A percentile compares a stretch with the other conserved stretches of the same genome.
These are phyloP conservation scores for Drosophila kohkoa DNA, from an alignment of 1,140 invertebrate genomes.

Conservation along the genomic window DNA sequence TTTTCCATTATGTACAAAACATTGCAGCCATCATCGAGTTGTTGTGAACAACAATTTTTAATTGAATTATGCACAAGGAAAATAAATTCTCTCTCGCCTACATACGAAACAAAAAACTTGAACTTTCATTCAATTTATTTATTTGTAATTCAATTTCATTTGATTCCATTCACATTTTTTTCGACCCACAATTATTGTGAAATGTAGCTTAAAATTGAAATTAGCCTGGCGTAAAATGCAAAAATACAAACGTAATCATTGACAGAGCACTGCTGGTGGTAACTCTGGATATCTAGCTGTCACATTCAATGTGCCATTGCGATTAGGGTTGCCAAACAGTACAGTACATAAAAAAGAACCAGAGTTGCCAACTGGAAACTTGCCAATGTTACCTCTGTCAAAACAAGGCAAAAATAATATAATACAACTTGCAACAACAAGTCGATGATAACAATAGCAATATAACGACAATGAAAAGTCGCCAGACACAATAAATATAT, in stretches of 20 bases:
- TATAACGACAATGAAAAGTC: constrained; percentile 59
- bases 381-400: constrained; percentile 63
- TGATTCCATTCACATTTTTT: constrained; percentile 51
- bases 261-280: not conserved
- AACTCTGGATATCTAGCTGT: constrained; percentile 30
- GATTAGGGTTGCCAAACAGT: constrained; percentile 52
- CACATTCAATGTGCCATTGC: constrained; percentile 44
- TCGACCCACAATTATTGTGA: constrained; percentile 25
- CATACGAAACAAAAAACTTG: constrained; percentile 4
- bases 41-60: constrained; percentile 53
- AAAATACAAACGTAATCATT: not conserved
- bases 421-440: constrained; percentile 8
- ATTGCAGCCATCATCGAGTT: constrained; percentile 30
- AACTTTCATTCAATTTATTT: constrained; percentile 45
- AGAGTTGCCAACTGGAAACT: constrained; percentile 60
- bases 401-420: constrained; percentile 28
- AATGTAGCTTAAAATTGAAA: constrained; percentile 59
- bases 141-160: constrained; percentile 47
- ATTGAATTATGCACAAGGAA: constrained; percentile 73
- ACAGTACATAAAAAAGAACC: constrained; percentile 25
- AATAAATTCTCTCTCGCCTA: constrained; percentile 36
- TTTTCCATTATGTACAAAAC: constrained; percentile 65
- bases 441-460: constrained; percentile 10
- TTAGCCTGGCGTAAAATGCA: constrained; percentile 21
- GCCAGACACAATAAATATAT: constrained; percentile 33